phyloP scores from a whole-genome alignment of 2,888 invertebrate species.

The Eudasyphora cyanicolor region DNA sequence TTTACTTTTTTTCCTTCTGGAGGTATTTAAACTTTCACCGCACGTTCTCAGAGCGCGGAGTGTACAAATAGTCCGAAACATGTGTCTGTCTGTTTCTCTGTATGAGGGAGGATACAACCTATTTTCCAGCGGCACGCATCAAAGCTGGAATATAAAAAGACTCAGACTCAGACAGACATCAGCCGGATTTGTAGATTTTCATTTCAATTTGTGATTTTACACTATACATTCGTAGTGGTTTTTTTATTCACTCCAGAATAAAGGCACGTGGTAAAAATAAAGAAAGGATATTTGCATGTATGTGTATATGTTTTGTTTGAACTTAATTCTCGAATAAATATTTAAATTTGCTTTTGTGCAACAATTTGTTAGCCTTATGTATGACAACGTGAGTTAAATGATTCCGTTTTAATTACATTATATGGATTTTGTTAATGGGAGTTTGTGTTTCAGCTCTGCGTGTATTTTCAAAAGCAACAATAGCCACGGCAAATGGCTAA shows the following conservation, averaged over 20 bases:
- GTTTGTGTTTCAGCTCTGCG: background rate
- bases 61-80: background rate
- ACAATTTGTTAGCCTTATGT: background rate
- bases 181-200: slow-evolving; percentile 9
- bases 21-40: background rate
- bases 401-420: slow-evolving; percentile 10
- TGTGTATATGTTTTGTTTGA: background rate
- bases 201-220: slow-evolving; percentile 33
- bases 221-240: too few relatives aligned
- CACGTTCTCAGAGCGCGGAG: background rate
- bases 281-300: too few relatives aligned
- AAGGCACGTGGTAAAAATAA: too few relatives aligned
- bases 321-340: background rate
- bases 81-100: background rate
- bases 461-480: background rate
- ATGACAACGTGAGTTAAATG: background rate
- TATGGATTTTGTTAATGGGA: background rate
- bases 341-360: background rate
- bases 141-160: background rate
- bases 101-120: background rate
- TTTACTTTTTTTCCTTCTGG: background rate
- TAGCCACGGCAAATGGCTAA: background rate
- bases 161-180: background rate
- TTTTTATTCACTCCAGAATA: too few relatives aligned
- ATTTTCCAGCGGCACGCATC: background rate